phyloP scores from a whole-genome alignment of 1,140 invertebrate genomes.

The Nymphalis io region DNA sequence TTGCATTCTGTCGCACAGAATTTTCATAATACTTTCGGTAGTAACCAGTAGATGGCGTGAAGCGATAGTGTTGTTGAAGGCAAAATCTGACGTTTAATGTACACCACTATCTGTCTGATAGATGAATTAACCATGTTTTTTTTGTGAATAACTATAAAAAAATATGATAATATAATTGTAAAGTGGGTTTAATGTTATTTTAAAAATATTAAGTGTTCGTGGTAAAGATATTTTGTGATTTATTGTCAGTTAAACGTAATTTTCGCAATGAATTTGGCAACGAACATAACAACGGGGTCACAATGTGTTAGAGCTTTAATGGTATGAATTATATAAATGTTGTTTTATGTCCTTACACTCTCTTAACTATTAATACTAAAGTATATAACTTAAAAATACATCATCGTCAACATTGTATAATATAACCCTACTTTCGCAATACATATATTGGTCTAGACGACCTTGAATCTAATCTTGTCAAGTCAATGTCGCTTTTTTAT shows the following conservation, averaged over 20 bases:
- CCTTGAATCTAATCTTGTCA: constrained; percentile 79
- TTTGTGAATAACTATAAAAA: constrained; percentile 42
- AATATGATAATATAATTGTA: constrained; percentile 18
- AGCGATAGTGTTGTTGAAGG: not conserved
- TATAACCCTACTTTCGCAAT: constrained; percentile 74
- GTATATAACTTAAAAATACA: not conserved
- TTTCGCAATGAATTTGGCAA: constrained; percentile 47
- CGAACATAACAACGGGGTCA: constrained; percentile 52
- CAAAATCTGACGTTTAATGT: constrained; percentile 41
- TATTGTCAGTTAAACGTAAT: constrained; percentile 32
- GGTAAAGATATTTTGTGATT: constrained; percentile 12
- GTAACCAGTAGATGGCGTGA: constrained; percentile 25
- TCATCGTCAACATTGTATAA: not conserved
- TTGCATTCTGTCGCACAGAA: not conserved
- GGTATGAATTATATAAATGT: constrained; percentile 43
- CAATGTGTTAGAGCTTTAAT: constrained; percentile 56
- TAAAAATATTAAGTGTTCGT: constrained; percentile 10
- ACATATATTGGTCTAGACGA: constrained; percentile 58
- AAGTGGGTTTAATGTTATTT: constrained; percentile 13
- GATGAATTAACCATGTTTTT: constrained; percentile 46
- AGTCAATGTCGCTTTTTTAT: constrained; percentile 75
- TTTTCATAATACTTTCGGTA: not conserved
- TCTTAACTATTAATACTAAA: not conserved
- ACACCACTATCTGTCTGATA: constrained; percentile 52
- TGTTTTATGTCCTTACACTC: not conserved